Percentiles rank a stretch among this genome's conserved stretches.
phyloP scores from a whole-genome alignment of 2,797 vertebrate genomes.

The Nasua narica region DNA sequence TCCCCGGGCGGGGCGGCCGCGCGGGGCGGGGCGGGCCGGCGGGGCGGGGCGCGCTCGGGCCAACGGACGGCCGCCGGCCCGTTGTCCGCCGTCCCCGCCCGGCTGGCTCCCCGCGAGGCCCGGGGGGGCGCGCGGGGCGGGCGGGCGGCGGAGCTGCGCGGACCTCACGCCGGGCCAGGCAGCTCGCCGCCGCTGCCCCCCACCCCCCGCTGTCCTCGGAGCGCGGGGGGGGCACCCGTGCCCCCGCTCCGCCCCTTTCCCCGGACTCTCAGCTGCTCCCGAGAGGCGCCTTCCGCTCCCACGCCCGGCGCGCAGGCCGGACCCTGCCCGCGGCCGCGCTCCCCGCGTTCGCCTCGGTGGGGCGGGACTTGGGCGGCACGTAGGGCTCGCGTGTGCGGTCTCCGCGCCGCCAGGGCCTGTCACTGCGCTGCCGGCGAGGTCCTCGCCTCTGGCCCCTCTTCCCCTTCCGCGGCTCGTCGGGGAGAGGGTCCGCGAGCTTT shows the following conservation, averaged over 20 bases:
- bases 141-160: not conserved
- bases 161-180: not conserved
- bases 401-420: not conserved
- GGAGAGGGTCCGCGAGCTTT: not conserved
- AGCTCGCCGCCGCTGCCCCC: not conserved
- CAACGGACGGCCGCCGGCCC: conserved; percentile 44
- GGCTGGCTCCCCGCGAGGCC: not conserved
- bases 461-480: not conserved
- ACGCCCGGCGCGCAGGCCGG: not conserved
- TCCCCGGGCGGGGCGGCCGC: conserved; percentile 74
- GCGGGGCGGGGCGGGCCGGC: not conserved
- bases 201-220: not conserved
- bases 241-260: not conserved
- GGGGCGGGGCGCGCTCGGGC: conserved; percentile 42
- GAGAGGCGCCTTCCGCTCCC: not conserved
- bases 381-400: conserved; percentile 27
- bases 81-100: not conserved
- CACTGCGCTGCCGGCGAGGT: not conserved
- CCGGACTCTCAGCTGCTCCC: not conserved
- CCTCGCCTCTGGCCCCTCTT: not conserved
- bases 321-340: not conserved
- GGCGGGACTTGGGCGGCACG: conserved; percentile 60
- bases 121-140: not conserved
- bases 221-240: not conserved
- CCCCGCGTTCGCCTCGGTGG: not conserved